Base-by-base conservation (phyloP, 2,888 invertebrate genomes). In the Calliscelio sp. region DNA sequence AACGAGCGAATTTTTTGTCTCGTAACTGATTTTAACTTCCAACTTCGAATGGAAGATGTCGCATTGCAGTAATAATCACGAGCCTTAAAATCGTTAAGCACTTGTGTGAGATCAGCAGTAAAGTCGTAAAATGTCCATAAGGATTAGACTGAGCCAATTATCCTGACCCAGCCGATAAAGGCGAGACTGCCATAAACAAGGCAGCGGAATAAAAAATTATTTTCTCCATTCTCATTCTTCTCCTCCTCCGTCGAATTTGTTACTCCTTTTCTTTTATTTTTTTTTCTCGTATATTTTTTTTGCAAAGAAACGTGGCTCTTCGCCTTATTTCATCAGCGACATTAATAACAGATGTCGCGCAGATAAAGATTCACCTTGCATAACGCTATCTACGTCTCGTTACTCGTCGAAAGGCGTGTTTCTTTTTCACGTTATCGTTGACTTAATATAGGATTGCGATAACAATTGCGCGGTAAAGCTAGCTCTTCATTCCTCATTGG, bases 111-210 rank as follows among this genome's bases (percentile, higher is more conserved):
- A 79, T 84, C 70, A 25, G 79, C 49, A 32, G 73, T 51, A 46
- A 68, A 65, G 66, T 78, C 85, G 81, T 85, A 85, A 85, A 85
- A 32, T 32, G 78, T 74, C 46, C 73, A 51, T 51, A 51, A 73
- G 81, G 82, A 85, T 82, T 85, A 82, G 80, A 77, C 65, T 59
- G 75, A 79, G 77, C 80, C 85, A 85, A 85, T 85, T 85, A 85
- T 75, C 68, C 78, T 70, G 78, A 74, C 65, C 74, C 55, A 20
- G 49, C 59, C 74, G 81, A 81, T 78, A 85, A 81, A 74, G 44
- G 46, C 68, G 51, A 46, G 55, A 55, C 25, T 63, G 55, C 73
- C 80, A 68, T 74, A 81, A 75, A 80, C 71, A 55, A 73, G 41
- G 61, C 46, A 22, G 57, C 16, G 49, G 7, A 35, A 38, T 16